These are phyloP conservation scores for Entelurus aequoreus DNA, from an alignment of 2,113 vertebrate genomes.

Conservation along the genomic window DNA sequence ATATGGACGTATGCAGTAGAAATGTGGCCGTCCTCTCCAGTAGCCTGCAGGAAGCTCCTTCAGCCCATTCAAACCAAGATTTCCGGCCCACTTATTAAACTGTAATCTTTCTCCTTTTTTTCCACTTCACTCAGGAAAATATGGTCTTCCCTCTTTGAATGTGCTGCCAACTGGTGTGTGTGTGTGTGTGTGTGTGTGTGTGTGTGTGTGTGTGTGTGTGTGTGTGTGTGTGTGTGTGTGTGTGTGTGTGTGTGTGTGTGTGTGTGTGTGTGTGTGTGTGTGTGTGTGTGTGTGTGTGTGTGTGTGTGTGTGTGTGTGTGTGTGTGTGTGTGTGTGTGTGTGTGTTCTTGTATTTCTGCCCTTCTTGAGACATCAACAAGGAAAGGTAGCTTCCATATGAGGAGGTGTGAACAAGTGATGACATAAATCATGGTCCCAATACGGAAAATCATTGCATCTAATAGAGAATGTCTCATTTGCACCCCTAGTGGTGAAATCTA, in stretches of 20 bases:
- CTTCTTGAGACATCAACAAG: too few species aligned
- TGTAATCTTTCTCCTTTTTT: constrained; percentile 65
- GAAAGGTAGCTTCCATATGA: too few species aligned
- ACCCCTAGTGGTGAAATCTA: too few species aligned
- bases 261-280: constrained; percentile 47
- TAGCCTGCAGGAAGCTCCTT: constrained; percentile 60
- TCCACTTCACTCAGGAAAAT: constrained; percentile 48
- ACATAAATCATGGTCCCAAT: too few species aligned
- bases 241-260: constrained; percentile 45
- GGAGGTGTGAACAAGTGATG: too few species aligned
- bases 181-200: constrained; percentile 29
- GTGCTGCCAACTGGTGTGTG: constrained; percentile 49
- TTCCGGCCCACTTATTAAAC: constrained; percentile 76
- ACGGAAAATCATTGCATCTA: too few species aligned
- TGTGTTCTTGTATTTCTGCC: too few species aligned
- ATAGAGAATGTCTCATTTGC: too few species aligned
- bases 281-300: constrained; percentile 6
- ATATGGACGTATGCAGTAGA: background rate
- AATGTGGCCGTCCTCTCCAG: constrained; percentile 8
- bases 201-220: constrained; percentile 38
- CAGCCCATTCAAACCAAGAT: constrained; percentile 72
- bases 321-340: too few species aligned
- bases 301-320: constrained; percentile 18
- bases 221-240: constrained; percentile 45
- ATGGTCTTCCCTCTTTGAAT: constrained; percentile 43